Base-by-base conservation (phyloP, 2,797 vertebrate genomes). In the Eleutherodactylus coqui region DNA sequence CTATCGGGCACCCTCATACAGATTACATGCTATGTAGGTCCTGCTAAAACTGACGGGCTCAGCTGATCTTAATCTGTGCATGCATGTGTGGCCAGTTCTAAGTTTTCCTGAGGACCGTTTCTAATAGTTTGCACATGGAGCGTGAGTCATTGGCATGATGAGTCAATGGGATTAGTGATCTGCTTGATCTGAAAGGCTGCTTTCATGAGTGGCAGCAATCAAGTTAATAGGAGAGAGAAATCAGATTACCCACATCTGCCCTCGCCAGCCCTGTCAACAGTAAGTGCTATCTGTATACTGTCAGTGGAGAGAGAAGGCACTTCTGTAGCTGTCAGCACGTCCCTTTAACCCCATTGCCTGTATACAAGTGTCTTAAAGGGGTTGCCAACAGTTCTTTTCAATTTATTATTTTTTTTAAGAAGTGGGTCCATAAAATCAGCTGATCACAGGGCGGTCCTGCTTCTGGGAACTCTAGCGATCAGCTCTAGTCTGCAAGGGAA, bases 221-320 rank as follows among this genome's bases (percentile, higher is more conserved):
- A 73, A 14, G 70, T 27, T 73, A 45, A 45, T 73, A n/a, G 70
- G 70, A 10, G 36, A 70, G 38, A 4, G n/a, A 73, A 73, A 73
- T 45, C 24, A 27, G 45, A 73, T 45, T 45, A 73, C 70, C 41
- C 5, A 5, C 24, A n/a, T 72, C 69, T 43, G 69, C 41, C 5
- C 3, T 14, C 11, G 27, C 29, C 3, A 64, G 60, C 27, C 60
- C 11, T 14, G 29, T 64, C 27, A 64, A 32, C 14, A 32, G 27
- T 32, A 55, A 55, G 9, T 24, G 16, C 1, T 51, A 17, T 17
- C 17, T 51, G 17, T 51, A 51, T 16, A 17, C 49, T 51, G 49
- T 51, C 49, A 51, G 17, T 19, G 5, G 2, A 60, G 9, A 29
- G 58, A 60, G 11, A 29, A 32, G 60, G 13, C 3, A 13, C 13